Evolutionary conservation across 1,140 invertebrate genomes (phyloP), one percentile per base, ranked within the genome.

Genomic region (Drosophila mauritiana): DNA sequence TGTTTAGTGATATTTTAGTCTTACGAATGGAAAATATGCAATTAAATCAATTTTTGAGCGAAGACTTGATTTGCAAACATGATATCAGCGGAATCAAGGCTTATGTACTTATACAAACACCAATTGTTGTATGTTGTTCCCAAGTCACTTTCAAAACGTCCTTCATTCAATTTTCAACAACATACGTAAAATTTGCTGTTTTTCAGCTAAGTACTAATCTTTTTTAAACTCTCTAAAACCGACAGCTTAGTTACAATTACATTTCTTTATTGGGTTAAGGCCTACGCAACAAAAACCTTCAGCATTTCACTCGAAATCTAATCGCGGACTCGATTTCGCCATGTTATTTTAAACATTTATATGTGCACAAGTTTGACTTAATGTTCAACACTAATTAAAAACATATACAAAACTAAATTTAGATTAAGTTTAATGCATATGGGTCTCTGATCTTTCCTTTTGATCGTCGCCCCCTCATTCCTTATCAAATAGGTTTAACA

Each of bases 291-390:
- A 64, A 75, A 73, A 74, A 74, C 49, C 52, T 75, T 65, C 72
- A 73, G 69, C 58, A 63, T 73, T 74, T 74, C 36, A 37, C 31
- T 48, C 31, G 10, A 39, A 49, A 37, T 57, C 54, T 54, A 57
- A 54, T 61, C 31, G 39, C 43, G 27, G 25, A 67, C 25, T 48
- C 57, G 72, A 76, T 42, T 74, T 65, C 43, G 27, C 25, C 54
- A 52, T 69, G 69, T 89, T 83, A 75, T 88, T 88, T 88, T 83
- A 51, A 86, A 86, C 83, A 86, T 83, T 86, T 86, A 88, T 86
- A 88, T 88, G 83, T 88, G 83, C 84, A 88, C 84, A 88, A 80
- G 84, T 89, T 83, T 89, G 84, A 89, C 85, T 89, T 89, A 84
- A 90, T 78, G 65, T 84, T 83, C 73, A 77, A 84, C 73, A 84